Evolutionary conservation across 2,888 invertebrate species (phyloP).

Genomic region (Rhopalosiphum nymphaeae): DNA sequence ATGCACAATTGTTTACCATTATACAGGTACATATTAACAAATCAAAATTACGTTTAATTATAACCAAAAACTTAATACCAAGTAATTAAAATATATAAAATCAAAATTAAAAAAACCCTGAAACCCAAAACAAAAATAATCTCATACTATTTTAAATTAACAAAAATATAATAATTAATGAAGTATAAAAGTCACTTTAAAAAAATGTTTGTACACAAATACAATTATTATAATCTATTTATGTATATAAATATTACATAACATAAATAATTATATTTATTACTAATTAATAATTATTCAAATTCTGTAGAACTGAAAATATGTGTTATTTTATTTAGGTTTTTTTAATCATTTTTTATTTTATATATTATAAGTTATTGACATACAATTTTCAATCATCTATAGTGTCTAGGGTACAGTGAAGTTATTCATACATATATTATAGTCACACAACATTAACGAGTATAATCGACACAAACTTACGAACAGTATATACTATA

Average conservation of each 20-base stretch:
- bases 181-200: background rate
- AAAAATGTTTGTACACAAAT: background rate
- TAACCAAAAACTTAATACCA: background rate
- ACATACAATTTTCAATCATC: background rate
- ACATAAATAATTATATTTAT: background rate
- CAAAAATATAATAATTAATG: background rate
- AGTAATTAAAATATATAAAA: background rate
- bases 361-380: too few relatives aligned
- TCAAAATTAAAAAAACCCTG: background rate
- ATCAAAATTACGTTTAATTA: background rate
- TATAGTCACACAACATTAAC: too few relatives aligned
- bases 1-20: background rate
- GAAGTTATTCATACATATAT: background rate
- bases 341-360: background rate
- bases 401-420: background rate
- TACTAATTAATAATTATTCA: background rate
- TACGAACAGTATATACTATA: background rate
- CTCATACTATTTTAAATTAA: background rate
- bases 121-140: background rate
- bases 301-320: background rate
- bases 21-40: background rate
- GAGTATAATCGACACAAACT: background rate
- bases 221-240: background rate
- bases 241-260: background rate
- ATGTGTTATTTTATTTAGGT: background rate